Conservation (phyloP, 2,113 vertebrate species). For the Upupa epops region DNA sequence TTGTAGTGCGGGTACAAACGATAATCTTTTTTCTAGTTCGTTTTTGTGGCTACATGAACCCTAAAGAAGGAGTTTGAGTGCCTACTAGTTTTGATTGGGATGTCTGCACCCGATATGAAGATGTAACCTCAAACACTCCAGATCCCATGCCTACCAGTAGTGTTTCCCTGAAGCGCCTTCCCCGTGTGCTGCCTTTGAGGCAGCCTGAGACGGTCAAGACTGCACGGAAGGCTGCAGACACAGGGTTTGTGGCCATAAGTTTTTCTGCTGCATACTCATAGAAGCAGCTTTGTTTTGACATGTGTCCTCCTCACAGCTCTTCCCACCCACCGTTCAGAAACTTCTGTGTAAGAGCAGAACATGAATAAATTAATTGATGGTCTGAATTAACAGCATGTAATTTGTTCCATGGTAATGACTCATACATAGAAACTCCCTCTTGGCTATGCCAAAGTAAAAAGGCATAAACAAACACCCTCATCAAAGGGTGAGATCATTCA, state of each 20-base stretch:
- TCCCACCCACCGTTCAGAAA: neutral
- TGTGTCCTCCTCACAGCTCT: neutral
- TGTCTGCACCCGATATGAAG: neutral
- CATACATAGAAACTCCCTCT: neutral
- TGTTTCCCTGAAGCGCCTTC: too few species aligned
- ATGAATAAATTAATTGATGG: neutral
- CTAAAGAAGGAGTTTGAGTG: neutral
- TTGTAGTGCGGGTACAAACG: neutral
- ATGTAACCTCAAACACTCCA: neutral
- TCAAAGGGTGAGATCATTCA: neutral
- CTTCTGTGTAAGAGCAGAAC: neutral
- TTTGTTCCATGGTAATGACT: slow-evolving; percentile 11
- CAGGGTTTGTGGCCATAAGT: fast-evolving
- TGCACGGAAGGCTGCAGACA: fast-evolving
- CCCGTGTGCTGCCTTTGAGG: neutral
- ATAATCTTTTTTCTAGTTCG: neutral
- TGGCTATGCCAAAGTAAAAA: slow-evolving; percentile 2
- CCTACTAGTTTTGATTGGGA: neutral
- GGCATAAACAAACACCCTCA: neutral
- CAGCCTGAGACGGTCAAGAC: neutral
- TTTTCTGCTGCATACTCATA: neutral
- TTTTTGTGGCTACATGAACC: neutral
- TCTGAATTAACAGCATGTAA: slow-evolving; percentile 4
- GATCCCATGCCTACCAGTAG: neutral
- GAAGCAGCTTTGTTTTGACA: slow-evolving; percentile 49